These are phyloP conservation scores for Callipepla californica DNA, from an alignment of 2,113 vertebrate species.

Conservation along the genomic window DNA sequence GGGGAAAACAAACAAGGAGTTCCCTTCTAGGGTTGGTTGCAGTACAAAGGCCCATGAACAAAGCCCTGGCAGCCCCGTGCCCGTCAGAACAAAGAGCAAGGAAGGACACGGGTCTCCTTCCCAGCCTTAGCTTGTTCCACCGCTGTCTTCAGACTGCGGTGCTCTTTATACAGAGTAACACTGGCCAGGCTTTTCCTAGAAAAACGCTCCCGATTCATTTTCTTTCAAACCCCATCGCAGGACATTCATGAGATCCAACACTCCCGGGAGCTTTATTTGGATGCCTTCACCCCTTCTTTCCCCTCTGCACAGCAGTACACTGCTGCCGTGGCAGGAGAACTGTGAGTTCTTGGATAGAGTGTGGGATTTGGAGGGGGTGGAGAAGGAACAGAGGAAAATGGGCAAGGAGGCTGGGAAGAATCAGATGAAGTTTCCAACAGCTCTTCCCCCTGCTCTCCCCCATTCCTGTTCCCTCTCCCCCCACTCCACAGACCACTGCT, in stretches of 20 bases:
- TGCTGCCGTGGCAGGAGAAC: neutral
- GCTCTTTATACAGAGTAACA: neutral
- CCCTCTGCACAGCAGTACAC: neutral
- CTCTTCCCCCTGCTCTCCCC: neutral
- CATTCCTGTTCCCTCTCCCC: neutral
- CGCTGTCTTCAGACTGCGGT: fast-evolving
- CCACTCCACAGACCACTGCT: too few species aligned
- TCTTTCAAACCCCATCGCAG: neutral
- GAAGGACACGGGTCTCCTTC: fast-evolving
- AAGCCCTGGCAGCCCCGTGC: neutral
- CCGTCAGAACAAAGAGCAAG: neutral
- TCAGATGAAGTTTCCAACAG: neutral
- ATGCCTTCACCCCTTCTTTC: fast-evolving
- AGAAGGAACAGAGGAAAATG: neutral
- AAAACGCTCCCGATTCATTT: neutral
- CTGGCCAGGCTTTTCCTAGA: neutral
- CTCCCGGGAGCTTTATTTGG: neutral
- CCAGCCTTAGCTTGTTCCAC: neutral
- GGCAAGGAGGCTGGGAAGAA: neutral
- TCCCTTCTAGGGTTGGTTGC: neutral
- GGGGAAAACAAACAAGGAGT: neutral
- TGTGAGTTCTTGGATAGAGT: neutral
- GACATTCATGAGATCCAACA: neutral
- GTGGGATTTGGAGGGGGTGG: neutral
- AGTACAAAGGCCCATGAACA: neutral